These are phyloP conservation scores for Platichthys flesus DNA, from an alignment of 2,113 vertebrate species.

Conservation along the genomic window DNA sequence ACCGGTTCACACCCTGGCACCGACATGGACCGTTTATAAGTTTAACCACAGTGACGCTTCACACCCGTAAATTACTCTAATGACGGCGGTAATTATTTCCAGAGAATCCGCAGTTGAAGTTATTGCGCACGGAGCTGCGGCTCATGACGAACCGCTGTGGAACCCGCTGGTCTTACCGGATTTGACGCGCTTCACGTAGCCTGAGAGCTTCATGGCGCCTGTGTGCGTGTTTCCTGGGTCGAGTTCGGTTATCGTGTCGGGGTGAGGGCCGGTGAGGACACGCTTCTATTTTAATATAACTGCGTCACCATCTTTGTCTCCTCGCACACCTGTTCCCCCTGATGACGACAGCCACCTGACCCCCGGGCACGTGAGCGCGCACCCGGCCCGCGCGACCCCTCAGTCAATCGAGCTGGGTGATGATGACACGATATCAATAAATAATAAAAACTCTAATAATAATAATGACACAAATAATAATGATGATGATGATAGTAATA, in stretches of 20 bases:
- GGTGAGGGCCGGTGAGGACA: too few species aligned
- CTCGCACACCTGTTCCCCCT: background rate
- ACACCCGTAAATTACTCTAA: background rate
- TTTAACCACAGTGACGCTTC: background rate
- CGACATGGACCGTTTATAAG: background rate
- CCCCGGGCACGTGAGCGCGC: too few species aligned
- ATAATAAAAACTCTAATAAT: too few species aligned
- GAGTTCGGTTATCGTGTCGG: too few species aligned
- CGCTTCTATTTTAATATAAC: too few species aligned
- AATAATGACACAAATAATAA: too few species aligned
- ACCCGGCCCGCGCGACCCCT: too few species aligned
- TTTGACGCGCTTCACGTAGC: slow-evolving; percentile 74
- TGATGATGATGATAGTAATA: too few species aligned
- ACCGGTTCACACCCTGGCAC: background rate
- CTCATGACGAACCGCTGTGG: background rate
- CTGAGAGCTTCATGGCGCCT: slow-evolving; percentile 57
- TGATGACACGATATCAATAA: too few species aligned
- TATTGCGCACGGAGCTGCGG: background rate
- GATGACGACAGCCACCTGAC: background rate
- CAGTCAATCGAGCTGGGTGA: too few species aligned
- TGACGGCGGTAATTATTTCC: background rate
- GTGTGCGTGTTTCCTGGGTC: too few species aligned
- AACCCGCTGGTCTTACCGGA: slow-evolving; percentile 61
- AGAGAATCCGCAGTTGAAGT: background rate
- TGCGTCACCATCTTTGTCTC: background rate